Evolutionary conservation across 2,113 vertebrate genomes (phyloP).

Genomic region (Aythya baeri): DNA sequence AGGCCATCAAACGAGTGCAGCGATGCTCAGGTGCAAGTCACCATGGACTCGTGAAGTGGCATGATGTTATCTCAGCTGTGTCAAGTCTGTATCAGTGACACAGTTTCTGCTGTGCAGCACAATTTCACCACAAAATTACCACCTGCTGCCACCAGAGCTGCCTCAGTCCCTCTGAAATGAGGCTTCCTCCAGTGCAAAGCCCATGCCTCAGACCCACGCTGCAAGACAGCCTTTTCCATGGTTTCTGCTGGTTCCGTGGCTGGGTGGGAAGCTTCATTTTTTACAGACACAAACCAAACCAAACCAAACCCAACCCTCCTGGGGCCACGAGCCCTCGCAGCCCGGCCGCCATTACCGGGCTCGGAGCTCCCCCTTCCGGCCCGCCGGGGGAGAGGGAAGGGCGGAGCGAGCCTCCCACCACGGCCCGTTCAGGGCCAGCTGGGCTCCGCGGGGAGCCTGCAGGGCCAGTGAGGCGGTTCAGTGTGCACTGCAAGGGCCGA

Average conservation of each 20-base stretch:
- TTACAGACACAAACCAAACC: no score
- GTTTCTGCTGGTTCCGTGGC: background rate
- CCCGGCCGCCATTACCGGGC: background rate
- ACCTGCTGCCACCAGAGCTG: background rate
- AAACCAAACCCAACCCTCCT: no score
- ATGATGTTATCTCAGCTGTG: rapidly evolving
- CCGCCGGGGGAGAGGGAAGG: background rate
- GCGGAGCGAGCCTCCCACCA: no score
- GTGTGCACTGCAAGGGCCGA: no score
- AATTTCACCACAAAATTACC: background rate
- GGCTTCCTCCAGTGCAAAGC: background rate
- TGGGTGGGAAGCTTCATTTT: background rate
- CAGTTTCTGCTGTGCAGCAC: background rate
- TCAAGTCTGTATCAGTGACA: background rate
- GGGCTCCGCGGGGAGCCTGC: no score
- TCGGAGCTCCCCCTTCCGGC: conserved; percentile 16
- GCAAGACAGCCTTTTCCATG: background rate
- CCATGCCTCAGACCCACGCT: background rate
- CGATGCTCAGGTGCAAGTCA: background rate
- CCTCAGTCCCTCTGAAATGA: rapidly evolving
- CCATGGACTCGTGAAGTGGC: rapidly evolving
- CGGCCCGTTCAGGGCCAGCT: no score
- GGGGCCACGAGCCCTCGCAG: no score
- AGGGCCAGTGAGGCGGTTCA: no score
- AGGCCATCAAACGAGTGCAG: background rate